Conservation (phyloP, 2,113 vertebrate genomes). For the Catharus minimus region DNA sequence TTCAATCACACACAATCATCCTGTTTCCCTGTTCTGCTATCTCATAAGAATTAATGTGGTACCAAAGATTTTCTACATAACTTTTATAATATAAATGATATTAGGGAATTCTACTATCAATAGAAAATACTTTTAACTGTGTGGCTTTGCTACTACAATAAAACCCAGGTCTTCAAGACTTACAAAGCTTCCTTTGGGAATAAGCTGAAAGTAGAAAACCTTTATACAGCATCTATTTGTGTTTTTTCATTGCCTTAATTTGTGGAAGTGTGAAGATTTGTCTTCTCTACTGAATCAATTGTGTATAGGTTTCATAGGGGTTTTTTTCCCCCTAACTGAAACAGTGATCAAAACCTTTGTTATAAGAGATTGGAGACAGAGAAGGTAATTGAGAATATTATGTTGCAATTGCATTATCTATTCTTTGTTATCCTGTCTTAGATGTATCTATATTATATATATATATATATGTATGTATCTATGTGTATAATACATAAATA, state of each 20-base stretch:
- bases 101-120: not conserved
- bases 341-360: not conserved
- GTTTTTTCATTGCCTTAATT: not conserved
- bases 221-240: not conserved
- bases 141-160: not conserved
- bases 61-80: not conserved
- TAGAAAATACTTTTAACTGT: not conserved
- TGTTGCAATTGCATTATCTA: not conserved
- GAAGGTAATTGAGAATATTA: not conserved
- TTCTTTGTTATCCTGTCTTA: not conserved
- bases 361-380: not conserved
- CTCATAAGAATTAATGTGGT: not conserved
- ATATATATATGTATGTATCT: not conserved
- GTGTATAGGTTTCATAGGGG: not conserved
- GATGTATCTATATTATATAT: not conserved
- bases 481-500: not conserved
- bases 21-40: not conserved
- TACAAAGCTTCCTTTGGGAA: not conserved
- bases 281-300: not conserved
- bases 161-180: not conserved
- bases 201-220: not conserved
- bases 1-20: not conserved
- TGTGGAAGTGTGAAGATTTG: not conserved
- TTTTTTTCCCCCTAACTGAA: not conserved
- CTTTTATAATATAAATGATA: not conserved